A percentile compares a stretch with the other conserved stretches of the same genome.
These are phyloP conservation scores for Linepithema humile DNA, from an alignment of 1,140 invertebrate species.

Conservation along the genomic window DNA sequence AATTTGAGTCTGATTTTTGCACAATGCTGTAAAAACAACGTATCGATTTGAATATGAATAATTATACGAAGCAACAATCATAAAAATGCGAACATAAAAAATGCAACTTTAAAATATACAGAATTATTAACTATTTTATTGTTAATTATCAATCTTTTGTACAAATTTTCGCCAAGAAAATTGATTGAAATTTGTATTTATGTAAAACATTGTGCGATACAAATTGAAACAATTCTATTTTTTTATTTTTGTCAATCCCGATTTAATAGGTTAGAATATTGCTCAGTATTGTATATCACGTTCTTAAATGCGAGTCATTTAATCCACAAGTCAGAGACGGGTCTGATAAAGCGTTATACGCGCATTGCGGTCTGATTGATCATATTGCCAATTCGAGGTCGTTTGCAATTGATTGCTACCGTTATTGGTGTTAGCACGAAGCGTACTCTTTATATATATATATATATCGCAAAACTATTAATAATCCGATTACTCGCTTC, in stretches of 20 bases:
- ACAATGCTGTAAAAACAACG: background rate
- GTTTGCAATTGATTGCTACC: constrained; percentile 22
- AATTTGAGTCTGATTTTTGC: background rate
- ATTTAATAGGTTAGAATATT: constrained; percentile 10
- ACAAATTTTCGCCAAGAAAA: background rate
- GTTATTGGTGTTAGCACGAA: constrained; percentile 32
- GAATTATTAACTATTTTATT: background rate
- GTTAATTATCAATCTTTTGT: background rate
- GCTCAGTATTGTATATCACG: background rate
- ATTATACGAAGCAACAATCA: too few relatives aligned
- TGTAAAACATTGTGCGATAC: background rate
- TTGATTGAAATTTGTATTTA: background rate
- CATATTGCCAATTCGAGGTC: constrained; percentile 10
- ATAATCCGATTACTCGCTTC: constrained; percentile 36
- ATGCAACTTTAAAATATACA: background rate
- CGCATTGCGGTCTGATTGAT: constrained; percentile 22
- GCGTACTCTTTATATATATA: background rate
- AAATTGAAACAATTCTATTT: background rate
- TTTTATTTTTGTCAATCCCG: background rate
- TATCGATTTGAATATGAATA: background rate
- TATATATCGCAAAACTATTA: constrained; percentile 28
- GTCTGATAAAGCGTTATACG: background rate
- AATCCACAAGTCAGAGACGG: background rate
- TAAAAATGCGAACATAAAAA: background rate
- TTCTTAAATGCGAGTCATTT: constrained; percentile 22